Conservation (phyloP, 2,113 vertebrate genomes). For the Nematolebias whitei region DNA sequence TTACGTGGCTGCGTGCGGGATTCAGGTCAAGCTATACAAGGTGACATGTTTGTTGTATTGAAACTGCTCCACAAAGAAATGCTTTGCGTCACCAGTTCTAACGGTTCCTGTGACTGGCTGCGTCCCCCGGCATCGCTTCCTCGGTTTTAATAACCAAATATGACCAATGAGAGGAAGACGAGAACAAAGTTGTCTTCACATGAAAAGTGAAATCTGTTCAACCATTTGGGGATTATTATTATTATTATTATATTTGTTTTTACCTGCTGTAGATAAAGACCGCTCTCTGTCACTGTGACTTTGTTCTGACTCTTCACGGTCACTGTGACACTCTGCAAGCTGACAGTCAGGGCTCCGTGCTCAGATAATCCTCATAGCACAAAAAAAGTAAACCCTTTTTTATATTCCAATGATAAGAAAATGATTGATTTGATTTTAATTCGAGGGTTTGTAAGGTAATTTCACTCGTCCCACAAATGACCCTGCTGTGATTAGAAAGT, state of each 20-base stretch:
- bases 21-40: constrained; percentile 23
- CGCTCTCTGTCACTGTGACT: constrained; percentile 53
- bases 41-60: constrained; percentile 14
- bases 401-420: constrained; percentile 18
- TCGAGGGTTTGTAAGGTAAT: constrained; percentile 16
- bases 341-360: constrained; percentile 11
- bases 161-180: too few species aligned
- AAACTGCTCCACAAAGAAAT: constrained; percentile 34
- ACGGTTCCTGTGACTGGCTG: constrained; percentile 5
- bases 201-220: constrained; percentile 11
- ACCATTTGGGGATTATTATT: too few species aligned
- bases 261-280: not conserved
- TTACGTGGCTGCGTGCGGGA: constrained; percentile 40
- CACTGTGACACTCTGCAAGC: constrained; percentile 39
- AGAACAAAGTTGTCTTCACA: too few species aligned
- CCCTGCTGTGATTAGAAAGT: constrained; percentile 54
- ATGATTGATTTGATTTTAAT: constrained; percentile 11
- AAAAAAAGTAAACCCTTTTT: not conserved
- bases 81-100: constrained; percentile 4
- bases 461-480: constrained; percentile 30
- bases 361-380: constrained; percentile 23
- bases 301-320: constrained; percentile 40
- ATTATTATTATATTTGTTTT: too few species aligned
- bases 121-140: too few species aligned
- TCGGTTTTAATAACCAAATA: too few species aligned